These are phyloP conservation scores for Synanthedon tipuliformis DNA, from an alignment of 2,888 invertebrate genomes.

Conservation along the genomic window DNA sequence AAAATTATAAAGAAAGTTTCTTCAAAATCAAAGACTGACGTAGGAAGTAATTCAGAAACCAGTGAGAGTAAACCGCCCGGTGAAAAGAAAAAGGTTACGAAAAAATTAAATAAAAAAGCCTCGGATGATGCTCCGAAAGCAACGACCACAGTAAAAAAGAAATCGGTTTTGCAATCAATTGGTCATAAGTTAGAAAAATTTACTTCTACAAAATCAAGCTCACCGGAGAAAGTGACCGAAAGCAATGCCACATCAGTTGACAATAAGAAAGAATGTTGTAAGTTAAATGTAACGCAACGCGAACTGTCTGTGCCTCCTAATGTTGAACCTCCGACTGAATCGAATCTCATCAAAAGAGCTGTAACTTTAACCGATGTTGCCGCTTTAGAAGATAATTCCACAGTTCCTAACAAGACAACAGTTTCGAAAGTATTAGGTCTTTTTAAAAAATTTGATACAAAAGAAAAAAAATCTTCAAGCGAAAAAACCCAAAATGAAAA, in stretches of 20 bases:
- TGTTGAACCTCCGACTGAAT: constrained; percentile 70
- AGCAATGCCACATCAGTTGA: constrained; percentile 24
- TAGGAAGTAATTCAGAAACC: constrained; percentile 29
- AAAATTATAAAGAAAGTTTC: constrained; percentile 59
- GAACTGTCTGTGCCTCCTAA: constrained; percentile 75
- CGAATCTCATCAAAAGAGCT: constrained; percentile 76
- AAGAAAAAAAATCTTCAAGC: constrained; percentile 49
- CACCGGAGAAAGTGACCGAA: constrained; percentile 58
- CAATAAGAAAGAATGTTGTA: constrained; percentile 37
- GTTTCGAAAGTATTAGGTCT: constrained; percentile 82
- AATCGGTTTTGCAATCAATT: constrained; percentile 78
- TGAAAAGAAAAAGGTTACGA: constrained; percentile 56
- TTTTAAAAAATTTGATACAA: constrained; percentile 79
- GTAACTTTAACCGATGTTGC: constrained; percentile 79
- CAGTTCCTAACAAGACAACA: constrained; percentile 71
- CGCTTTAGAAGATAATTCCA: constrained; percentile 38
- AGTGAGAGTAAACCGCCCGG: constrained; percentile 31
- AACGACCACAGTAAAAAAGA: constrained; percentile 63
- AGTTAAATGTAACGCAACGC: constrained; percentile 70
- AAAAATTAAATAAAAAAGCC: constrained; percentile 51
- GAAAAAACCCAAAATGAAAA: constrained; percentile 34
- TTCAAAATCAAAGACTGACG: constrained; percentile 56
- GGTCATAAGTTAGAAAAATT: constrained; percentile 83
- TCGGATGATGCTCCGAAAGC: constrained; percentile 37
- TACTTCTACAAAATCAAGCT: constrained; percentile 60